Base-by-base conservation (phyloP, 2,888 invertebrate genomes). In the Hypsopygia costalis region DNA sequence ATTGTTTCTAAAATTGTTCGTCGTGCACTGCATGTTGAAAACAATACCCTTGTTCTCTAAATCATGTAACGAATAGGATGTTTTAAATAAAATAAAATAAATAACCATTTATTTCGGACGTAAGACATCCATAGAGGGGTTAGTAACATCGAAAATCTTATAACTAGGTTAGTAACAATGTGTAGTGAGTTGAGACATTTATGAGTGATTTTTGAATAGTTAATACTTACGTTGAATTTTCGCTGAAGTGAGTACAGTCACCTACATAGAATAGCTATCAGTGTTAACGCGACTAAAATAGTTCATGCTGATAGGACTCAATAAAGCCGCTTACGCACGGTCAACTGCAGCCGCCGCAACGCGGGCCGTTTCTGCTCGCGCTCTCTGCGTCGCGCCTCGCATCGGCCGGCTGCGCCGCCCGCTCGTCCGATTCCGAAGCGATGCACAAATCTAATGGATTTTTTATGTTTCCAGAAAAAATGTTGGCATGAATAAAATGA, bases 361-460 rank as follows among this genome's bases (percentile, higher is more conserved):
- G n/a, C n/a, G 38, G 36, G 46, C 40, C 37, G 42, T 38, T 47
- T 16, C 16, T 16, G 3, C 36, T 47, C 46, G 47, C 42, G 40
- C 41, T 42, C 48, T 46, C 47, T 45, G 48, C 44, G 48, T 43
- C 50, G 40, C 55, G 43, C 44, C 3, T 16, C 4, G n/a, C n/a
- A n/a, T n/a, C n/a, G n/a, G n/a, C n/a, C n/a, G n/a, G n/a, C 42
- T 41, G 27, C 40, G 36, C 44, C 49, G 51, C 49, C 51, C 53
- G 52, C 44, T 45, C 49, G 52, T 59, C 62, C 58, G 73, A 63
- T 60, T 70, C 68, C 69, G 68, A 16, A 16, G 4, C 16, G 16
- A 63, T 73, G 74, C 75, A 74, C 72, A 72, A 74, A 77, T 77
- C 77, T 81, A 79, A 79, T 81, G 79, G 79, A 74, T 66, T 79